A percentile compares a stretch with the other conserved stretches of the same genome.
Evolutionary conservation across 2,797 vertebrate species (phyloP).

Genomic region (Gymnopithys bicolor): DNA sequence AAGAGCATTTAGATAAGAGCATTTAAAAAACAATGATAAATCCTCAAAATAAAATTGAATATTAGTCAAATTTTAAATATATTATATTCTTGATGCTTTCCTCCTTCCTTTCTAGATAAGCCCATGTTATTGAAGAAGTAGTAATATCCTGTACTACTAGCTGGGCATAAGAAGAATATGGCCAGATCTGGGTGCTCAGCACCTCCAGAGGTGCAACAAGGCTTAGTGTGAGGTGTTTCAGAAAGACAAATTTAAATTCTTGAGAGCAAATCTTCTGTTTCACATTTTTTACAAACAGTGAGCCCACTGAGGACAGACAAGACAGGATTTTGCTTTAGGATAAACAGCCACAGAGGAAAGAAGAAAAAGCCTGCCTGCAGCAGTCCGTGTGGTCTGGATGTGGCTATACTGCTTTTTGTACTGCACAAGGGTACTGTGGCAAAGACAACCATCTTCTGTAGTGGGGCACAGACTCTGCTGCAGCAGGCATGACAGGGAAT

Average conservation of each 20-base stretch:
- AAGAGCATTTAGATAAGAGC: conserved; percentile 3
- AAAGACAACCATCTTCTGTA: not conserved
- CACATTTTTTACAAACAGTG: not conserved
- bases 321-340: not conserved
- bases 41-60: conserved; percentile 1
- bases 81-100: not conserved
- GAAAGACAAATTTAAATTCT: not conserved
- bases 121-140: not conserved
- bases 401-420: not conserved
- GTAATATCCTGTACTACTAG: not conserved
- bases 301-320: not conserved
- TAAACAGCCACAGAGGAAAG: not conserved
- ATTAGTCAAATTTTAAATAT: not conserved
- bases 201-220: not conserved
- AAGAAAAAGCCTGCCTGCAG: not conserved
- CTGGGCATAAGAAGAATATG: not conserved
- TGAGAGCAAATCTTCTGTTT: not conserved
- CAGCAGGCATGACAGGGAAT: not conserved
- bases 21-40: conserved; percentile 42
- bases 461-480: not conserved
- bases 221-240: not conserved
- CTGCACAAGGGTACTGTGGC: not conserved
- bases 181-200: not conserved
- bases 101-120: not conserved
- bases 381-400: not conserved